These are phyloP conservation scores for Ichneumoninae sp. DNA, from an alignment of 2,888 invertebrate species.

Conservation along the genomic window DNA sequence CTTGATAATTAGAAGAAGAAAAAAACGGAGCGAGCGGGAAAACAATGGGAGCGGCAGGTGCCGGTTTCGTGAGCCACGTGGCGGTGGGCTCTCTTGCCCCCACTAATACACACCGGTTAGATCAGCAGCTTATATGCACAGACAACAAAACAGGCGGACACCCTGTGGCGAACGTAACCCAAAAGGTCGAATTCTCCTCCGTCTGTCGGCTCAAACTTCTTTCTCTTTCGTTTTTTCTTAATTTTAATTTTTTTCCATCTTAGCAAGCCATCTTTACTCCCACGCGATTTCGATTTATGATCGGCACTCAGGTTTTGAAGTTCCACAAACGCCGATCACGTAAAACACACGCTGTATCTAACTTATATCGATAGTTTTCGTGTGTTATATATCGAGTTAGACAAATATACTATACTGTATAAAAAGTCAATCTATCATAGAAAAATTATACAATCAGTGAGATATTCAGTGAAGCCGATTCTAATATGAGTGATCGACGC, in stretches of 20 bases:
- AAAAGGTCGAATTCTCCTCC: constrained; percentile 48
- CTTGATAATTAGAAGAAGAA: constrained; percentile 29
- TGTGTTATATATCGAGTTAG: constrained; percentile 8
- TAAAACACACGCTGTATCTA: constrained; percentile 20
- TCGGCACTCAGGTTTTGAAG: constrained; percentile 43
- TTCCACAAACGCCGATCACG: constrained; percentile 34
- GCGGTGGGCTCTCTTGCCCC: constrained; percentile 16
- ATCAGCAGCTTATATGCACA: constrained; percentile 45
- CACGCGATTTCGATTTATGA: constrained; percentile 47
- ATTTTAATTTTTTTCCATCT: constrained; percentile 6
- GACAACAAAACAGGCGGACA: constrained; percentile 39
- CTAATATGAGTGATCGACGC: too few relatives aligned
- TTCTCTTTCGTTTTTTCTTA: neutral
- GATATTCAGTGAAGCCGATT: neutral
- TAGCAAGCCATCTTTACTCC: constrained; percentile 30
- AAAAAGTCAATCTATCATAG: constrained; percentile 1
- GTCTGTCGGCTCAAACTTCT: constrained; percentile 41
- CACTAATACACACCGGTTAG: constrained; percentile 21
- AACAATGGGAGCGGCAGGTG: constrained; percentile 53
- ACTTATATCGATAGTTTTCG: neutral
- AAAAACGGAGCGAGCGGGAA: constrained; percentile 24
- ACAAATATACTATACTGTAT: constrained; percentile 14
- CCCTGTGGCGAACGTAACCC: constrained; percentile 45
- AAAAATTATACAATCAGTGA: neutral
- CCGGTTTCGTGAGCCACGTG: constrained; percentile 48